Evolutionary conservation across 2,888 invertebrate species (phyloP).

Genomic region (Tetanocera ferruginea): DNA sequence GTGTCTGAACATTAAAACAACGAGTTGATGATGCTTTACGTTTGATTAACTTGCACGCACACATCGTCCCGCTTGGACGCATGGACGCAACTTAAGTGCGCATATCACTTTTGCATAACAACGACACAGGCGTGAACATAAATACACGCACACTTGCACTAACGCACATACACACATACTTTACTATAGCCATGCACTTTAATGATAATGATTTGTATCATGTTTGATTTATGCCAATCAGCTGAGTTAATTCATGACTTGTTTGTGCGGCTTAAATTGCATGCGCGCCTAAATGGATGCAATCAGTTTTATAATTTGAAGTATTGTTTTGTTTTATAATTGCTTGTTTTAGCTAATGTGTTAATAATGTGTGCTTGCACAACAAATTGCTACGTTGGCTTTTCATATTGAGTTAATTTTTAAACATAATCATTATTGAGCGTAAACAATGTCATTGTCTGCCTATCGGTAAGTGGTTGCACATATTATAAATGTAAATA

Average conservation of each 20-base stretch:
- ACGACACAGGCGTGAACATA: not conserved
- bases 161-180: not conserved
- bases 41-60: slow-evolving; percentile 5
- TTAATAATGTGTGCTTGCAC: not conserved
- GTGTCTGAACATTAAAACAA: not conserved
- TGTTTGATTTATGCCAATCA: slow-evolving; percentile 16
- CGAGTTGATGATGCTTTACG: not conserved
- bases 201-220: slow-evolving; percentile 23
- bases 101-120: too few species aligned
- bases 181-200: not conserved
- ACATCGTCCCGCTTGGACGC: not conserved
- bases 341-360: not conserved
- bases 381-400: not conserved
- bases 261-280: not conserved
- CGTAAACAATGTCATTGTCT: not conserved
- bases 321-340: not conserved
- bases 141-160: not conserved
- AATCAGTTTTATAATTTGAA: not conserved
- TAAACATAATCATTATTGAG: not conserved
- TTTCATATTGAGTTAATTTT: not conserved
- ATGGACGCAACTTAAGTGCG: not conserved
- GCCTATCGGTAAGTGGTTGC: not conserved
- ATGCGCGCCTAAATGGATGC: not conserved
- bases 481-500: not conserved
- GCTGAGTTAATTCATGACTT: slow-evolving; percentile 12